These are phyloP conservation scores for Sepiola atlantica DNA, from an alignment of 2,888 invertebrate species.

Conservation along the genomic window DNA sequence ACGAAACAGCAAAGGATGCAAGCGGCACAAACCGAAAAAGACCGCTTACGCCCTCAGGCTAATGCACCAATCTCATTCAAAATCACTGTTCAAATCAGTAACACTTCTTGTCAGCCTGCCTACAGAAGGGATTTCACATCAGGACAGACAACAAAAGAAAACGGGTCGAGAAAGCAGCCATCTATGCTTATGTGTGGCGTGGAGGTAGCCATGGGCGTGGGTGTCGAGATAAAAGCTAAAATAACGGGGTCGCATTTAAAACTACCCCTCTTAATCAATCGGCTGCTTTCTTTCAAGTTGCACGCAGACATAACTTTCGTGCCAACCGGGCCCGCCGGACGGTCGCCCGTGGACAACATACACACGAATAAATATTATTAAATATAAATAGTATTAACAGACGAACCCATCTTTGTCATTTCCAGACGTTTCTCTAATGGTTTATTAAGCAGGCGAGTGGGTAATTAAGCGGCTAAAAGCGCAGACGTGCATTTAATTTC, in stretches of 20 bases:
- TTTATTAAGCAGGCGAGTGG: not conserved
- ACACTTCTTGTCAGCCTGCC: slow-evolving; percentile 14
- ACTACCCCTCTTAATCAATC: not conserved
- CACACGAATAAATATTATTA: not conserved
- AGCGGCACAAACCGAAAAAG: not conserved
- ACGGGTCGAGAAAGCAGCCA: not conserved
- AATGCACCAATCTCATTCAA: not conserved
- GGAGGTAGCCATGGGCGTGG: not conserved
- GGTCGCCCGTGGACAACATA: not conserved
- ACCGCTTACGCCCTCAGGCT: not conserved
- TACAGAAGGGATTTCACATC: not conserved
- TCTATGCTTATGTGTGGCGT: not conserved
- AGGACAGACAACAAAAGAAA: not conserved
- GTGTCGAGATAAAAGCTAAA: not conserved
- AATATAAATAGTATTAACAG: not conserved
- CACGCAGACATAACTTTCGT: not conserved
- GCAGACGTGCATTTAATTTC: not conserved
- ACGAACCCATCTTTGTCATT: not conserved
- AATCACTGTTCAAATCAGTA: not conserved
- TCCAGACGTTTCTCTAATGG: not conserved
- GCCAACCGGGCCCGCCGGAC: not conserved
- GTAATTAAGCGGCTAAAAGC: not conserved
- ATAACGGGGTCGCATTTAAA: not conserved
- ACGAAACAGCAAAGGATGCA: not conserved
- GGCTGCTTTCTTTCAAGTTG: not conserved